phyloP scores from a whole-genome alignment of 92 coral and sea anemone species.

The Phenganax marumi region DNA sequence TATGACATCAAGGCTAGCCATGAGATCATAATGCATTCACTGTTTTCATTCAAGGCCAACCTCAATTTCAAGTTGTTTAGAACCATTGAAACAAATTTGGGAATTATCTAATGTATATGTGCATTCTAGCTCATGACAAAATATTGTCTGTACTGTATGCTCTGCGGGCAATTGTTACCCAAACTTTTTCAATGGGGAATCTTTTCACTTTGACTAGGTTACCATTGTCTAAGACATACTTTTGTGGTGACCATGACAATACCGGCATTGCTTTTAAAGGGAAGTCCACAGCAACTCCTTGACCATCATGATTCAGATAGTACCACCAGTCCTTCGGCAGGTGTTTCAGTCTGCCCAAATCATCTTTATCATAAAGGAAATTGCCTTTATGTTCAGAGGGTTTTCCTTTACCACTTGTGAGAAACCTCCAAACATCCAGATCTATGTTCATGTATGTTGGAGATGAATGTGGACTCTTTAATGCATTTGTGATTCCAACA shows the following conservation, averaged over 20 bases:
- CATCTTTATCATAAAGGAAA: slow-evolving; percentile 36
- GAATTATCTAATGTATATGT: not conserved
- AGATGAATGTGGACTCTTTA: slow-evolving; percentile 42
- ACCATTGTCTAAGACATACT: not conserved
- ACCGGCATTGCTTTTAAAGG: not conserved
- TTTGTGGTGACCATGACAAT: slow-evolving; percentile 1
- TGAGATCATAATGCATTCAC: too few relatives aligned
- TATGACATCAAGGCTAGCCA: too few relatives aligned
- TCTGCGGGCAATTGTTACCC: not conserved
- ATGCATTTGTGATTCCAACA: slow-evolving; percentile 37
- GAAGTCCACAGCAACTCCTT: slow-evolving; percentile 19
- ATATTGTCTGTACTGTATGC: not conserved
- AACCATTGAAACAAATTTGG: not conserved
- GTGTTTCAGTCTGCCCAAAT: not conserved
- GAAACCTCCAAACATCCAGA: slow-evolving; percentile 56
- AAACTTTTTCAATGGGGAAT: slow-evolving; percentile 6
- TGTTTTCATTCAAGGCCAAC: too few relatives aligned
- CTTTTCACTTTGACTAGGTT: not conserved
- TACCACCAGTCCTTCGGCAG: slow-evolving; percentile 10
- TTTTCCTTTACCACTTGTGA: slow-evolving; percentile 46
- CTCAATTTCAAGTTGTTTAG: too few relatives aligned
- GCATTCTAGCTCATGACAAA: not conserved
- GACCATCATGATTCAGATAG: not conserved
- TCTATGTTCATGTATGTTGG: slow-evolving; percentile 48
- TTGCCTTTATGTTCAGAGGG: slow-evolving; percentile 54